phyloP scores from a whole-genome alignment of 2,888 invertebrate genomes.

The Actias luna region DNA sequence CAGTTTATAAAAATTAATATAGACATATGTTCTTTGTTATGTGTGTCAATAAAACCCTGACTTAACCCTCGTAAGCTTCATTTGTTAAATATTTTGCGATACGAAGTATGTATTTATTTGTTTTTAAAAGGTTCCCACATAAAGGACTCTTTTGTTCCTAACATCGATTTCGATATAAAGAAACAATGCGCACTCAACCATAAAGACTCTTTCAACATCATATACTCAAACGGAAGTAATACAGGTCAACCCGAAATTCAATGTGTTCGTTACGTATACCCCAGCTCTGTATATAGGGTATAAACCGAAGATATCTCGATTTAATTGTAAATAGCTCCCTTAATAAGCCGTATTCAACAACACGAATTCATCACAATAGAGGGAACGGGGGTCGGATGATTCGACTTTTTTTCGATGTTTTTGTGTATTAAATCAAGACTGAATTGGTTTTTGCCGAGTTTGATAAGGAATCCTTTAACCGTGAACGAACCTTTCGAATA shows the following conservation, averaged over 20 bases:
- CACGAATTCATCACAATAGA: not conserved
- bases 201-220: not conserved
- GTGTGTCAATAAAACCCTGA: no score
- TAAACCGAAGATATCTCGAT: not conserved
- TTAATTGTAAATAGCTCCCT: not conserved
- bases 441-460: not conserved
- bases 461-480: no score
- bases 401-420: slow-evolving; percentile 2
- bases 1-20: no score
- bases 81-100: no score
- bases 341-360: not conserved
- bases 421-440: not conserved
- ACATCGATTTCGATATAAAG: not conserved
- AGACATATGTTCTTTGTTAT: no score
- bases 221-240: not conserved
- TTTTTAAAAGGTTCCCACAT: no score
- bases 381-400: not conserved
- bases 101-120: no score
- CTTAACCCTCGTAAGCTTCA: no score
- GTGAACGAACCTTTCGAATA: no score
- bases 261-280: not conserved
- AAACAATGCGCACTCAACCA: not conserved
- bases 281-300: not conserved
- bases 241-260: not conserved
- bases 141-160: not conserved